Evolutionary conservation across 2,888 invertebrate species (phyloP).

Genomic region (Stenurella melanura): DNA sequence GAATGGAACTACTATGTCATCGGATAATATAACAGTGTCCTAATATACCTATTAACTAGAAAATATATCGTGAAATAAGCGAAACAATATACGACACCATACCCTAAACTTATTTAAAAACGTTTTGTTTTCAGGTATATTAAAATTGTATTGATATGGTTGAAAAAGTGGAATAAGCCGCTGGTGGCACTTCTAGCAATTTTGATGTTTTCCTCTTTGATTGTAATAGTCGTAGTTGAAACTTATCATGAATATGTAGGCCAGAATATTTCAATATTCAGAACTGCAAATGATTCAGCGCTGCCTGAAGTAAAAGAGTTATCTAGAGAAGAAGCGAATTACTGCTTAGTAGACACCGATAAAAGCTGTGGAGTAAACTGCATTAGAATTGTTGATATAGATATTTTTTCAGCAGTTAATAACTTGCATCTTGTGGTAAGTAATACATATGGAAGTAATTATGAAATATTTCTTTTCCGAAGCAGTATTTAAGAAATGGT

Average conservation of each 20-base stretch:
- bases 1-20: too few species aligned
- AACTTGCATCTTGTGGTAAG: conserved; percentile 4
- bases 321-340: not conserved
- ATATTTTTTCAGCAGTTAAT: conserved; percentile 12
- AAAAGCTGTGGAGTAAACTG: conserved; percentile 6
- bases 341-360: not conserved
- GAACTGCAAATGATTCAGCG: not conserved
- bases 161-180: conserved; percentile 17
- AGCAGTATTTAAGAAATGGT: too few species aligned
- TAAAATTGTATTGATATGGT: conserved; percentile 1
- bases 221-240: conserved; percentile 15
- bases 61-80: too few species aligned
- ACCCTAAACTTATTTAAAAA: too few species aligned
- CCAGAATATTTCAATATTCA: not conserved
- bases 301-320: not conserved
- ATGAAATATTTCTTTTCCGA: too few species aligned
- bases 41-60: too few species aligned
- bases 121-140: conserved; percentile 15
- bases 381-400: not conserved
- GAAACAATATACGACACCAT: too few species aligned
- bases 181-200: not conserved
- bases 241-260: not conserved
- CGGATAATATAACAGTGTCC: too few species aligned
- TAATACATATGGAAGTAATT: not conserved
- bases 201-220: not conserved